phyloP scores from a whole-genome alignment of 2,888 invertebrate genomes.

The Itoplectis maculator region DNA sequence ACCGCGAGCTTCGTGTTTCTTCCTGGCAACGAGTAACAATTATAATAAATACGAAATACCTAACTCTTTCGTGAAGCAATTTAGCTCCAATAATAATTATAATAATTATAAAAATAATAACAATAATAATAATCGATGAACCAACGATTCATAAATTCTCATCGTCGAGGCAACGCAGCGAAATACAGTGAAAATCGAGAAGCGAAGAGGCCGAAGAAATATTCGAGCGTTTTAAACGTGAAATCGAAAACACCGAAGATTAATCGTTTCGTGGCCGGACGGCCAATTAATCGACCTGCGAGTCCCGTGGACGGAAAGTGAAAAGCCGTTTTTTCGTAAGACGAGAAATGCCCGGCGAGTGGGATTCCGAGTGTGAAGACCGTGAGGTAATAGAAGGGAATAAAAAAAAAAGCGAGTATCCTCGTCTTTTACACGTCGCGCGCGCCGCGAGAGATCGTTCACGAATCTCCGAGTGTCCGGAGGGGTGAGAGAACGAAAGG shows the following conservation, averaged over 20 bases:
- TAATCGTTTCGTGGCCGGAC: slow-evolving; percentile 56
- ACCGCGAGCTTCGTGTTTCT: not conserved
- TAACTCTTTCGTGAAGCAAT: not conserved
- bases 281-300: slow-evolving; percentile 60
- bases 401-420: not conserved
- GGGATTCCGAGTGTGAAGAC: not conserved
- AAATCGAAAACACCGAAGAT: slow-evolving; percentile 58
- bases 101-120: not conserved
- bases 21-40: not conserved
- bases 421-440: slow-evolving; percentile 18
- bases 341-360: slow-evolving; percentile 20
- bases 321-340: slow-evolving; percentile 44
- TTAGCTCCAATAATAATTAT: not conserved
- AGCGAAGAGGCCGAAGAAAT: not conserved
- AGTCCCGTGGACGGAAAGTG: slow-evolving; percentile 53
- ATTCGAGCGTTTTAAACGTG: not conserved
- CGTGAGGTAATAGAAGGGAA: not conserved
- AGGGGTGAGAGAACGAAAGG: slow-evolving; percentile 13
- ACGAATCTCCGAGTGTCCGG: slow-evolving; percentile 49
- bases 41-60: not conserved
- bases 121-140: slow-evolving; percentile 19
- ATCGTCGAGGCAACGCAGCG: not conserved
- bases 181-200: slow-evolving; percentile 3
- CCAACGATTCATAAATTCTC: slow-evolving; percentile 22
- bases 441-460: slow-evolving; percentile 48